Evolutionary conservation across 2,888 invertebrate species (phyloP).

Genomic region (Sarcophaga variegata): DNA sequence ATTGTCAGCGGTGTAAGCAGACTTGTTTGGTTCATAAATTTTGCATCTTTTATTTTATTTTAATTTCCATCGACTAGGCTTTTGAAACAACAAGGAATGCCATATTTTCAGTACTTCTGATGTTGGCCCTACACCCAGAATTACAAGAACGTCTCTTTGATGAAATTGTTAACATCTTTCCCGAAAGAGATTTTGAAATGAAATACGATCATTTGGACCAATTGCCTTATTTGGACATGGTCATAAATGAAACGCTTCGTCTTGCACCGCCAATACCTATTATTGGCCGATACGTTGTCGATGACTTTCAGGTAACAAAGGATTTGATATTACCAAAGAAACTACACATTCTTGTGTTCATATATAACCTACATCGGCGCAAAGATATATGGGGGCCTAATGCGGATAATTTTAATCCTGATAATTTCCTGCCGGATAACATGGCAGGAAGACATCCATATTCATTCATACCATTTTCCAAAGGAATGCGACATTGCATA

Average conservation of each 20-base stretch:
- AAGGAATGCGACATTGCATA: slow-evolving; percentile 13
- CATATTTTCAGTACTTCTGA: slow-evolving; percentile 70
- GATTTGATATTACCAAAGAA: slow-evolving; percentile 75
- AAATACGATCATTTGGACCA: slow-evolving; percentile 72
- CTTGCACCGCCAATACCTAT: slow-evolving; percentile 76
- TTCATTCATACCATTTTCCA: slow-evolving; percentile 24
- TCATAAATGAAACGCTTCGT: slow-evolving; percentile 78
- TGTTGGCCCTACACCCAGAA: slow-evolving; percentile 75
- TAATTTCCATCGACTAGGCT: slow-evolving; percentile 65
- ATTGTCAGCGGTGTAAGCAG: too few relatives aligned
- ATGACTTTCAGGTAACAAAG: neutral
- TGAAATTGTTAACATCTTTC: slow-evolving; percentile 74
- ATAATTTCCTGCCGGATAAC: slow-evolving; percentile 18
- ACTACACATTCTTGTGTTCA: slow-evolving; percentile 74
- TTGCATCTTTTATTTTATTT: too few relatives aligned
- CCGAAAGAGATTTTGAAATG: slow-evolving; percentile 72
- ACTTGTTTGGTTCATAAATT: too few relatives aligned
- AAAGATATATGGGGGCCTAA: slow-evolving; percentile 28
- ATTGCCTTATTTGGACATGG: slow-evolving; percentile 76
- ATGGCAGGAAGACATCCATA: slow-evolving; percentile 26
- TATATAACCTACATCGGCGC: slow-evolving; percentile 74
- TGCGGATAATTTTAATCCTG: slow-evolving; percentile 29
- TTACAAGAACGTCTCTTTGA: slow-evolving; percentile 75
- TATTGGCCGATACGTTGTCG: slow-evolving; percentile 72
- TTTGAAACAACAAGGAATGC: slow-evolving; percentile 78